A percentile compares a stretch with the other conserved stretches of the same genome.
phyloP scores from a whole-genome alignment of 2,888 invertebrate species.

The Lycia hirtaria region DNA sequence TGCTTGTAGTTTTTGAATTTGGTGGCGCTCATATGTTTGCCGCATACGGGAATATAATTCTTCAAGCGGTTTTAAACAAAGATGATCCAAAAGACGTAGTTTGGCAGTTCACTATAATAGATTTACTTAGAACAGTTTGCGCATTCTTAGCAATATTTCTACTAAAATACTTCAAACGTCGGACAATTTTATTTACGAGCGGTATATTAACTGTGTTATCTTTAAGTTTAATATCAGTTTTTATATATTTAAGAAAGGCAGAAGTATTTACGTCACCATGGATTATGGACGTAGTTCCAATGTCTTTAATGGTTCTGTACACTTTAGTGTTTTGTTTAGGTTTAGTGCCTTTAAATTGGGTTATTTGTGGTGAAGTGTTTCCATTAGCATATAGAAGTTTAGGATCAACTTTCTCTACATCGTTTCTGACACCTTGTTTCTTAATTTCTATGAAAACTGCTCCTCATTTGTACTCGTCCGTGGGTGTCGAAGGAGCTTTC shows the following conservation, averaged over 20 bases:
- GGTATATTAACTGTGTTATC: slow-evolving; percentile 73
- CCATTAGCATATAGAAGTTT: slow-evolving; percentile 78
- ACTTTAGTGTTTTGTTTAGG: slow-evolving; percentile 77
- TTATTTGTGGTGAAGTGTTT: slow-evolving; percentile 80
- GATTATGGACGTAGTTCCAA: slow-evolving; percentile 68
- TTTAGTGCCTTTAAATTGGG: slow-evolving; percentile 77
- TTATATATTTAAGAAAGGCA: slow-evolving; percentile 71
- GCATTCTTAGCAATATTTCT: slow-evolving; percentile 84
- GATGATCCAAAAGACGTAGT: slow-evolving; percentile 66
- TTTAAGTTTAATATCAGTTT: slow-evolving; percentile 66
- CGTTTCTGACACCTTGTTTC: slow-evolving; percentile 76
- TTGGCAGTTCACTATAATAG: slow-evolving; percentile 87
- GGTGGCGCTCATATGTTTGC: slow-evolving; percentile 80
- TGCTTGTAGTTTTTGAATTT: slow-evolving; percentile 79
- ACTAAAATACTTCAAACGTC: slow-evolving; percentile 69
- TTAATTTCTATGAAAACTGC: slow-evolving; percentile 81
- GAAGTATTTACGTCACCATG: slow-evolving; percentile 61
- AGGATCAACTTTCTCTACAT: slow-evolving; percentile 76
- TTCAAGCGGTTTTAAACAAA: slow-evolving; percentile 72
- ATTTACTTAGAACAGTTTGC: slow-evolving; percentile 86
- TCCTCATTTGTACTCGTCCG: slow-evolving; percentile 73
- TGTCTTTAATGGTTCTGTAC: slow-evolving; percentile 73
- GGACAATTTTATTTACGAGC: slow-evolving; percentile 74
- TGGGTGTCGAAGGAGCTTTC: slow-evolving; percentile 78
- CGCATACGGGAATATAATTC: slow-evolving; percentile 76